Conservation (phyloP, 2,888 invertebrate species). For the Rugalucina vietnamica region DNA sequence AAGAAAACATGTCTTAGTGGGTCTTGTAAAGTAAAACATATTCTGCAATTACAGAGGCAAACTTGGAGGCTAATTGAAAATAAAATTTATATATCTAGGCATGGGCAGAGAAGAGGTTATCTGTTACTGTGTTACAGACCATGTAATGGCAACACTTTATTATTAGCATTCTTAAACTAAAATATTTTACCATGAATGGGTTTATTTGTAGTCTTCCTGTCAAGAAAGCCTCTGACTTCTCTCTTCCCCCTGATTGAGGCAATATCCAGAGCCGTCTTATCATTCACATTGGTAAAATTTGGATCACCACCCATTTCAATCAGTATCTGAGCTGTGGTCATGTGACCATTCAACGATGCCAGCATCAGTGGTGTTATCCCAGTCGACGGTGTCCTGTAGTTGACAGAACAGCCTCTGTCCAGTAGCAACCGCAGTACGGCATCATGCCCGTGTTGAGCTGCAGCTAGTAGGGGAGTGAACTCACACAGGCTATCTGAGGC, state of each 20-base stretch:
- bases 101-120: too few species aligned
- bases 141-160: background rate
- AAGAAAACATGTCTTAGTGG: too few species aligned
- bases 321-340: constrained; percentile 83
- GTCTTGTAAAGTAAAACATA: too few species aligned
- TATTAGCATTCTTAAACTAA: background rate
- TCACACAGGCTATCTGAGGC: constrained; percentile 78
- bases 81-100: too few species aligned
- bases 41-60: too few species aligned
- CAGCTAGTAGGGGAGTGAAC: constrained; percentile 82
- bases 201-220: constrained; percentile 82
- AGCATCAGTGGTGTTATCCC: constrained; percentile 83
- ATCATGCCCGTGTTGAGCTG: constrained; percentile 83
- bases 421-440: constrained; percentile 81
- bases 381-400: constrained; percentile 80
- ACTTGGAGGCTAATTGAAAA: too few species aligned
- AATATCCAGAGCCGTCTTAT: constrained; percentile 83
- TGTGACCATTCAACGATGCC: constrained; percentile 83
- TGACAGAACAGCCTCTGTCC: constrained; percentile 82
- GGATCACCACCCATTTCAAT: constrained; percentile 83
- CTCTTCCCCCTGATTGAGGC: constrained; percentile 78
- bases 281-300: constrained; percentile 81
- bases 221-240: constrained; percentile 82
- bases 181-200: constrained; percentile 69
- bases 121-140: too few species aligned